Percentiles rank a stretch among this genome's conserved stretches.
phyloP scores from a whole-genome alignment of 2,113 vertebrate genomes.

The Strix uralensis region DNA sequence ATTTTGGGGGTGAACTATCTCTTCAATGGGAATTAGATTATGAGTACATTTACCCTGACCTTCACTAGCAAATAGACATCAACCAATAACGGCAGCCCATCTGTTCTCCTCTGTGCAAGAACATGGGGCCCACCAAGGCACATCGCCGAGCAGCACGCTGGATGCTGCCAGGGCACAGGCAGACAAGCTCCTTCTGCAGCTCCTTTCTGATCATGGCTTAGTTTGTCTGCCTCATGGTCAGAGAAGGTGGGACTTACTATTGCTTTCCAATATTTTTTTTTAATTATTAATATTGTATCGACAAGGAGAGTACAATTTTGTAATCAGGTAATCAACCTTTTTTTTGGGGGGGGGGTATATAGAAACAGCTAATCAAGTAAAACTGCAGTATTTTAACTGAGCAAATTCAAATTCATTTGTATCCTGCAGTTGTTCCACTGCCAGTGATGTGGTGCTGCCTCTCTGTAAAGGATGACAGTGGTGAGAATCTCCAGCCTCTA shows the following conservation, averaged over 20 bases:
- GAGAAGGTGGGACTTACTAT: not conserved
- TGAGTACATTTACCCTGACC: not conserved
- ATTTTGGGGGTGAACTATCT: not conserved
- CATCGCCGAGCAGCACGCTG: accelerated
- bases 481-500: not conserved
- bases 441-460: not conserved
- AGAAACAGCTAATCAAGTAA: not conserved
- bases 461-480: not conserved
- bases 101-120: not conserved
- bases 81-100: accelerated
- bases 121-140: accelerated
- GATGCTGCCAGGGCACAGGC: accelerated
- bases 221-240: not conserved
- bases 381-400: not conserved
- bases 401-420: not conserved
- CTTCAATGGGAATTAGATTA: not conserved
- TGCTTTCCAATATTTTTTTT: not conserved
- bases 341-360: no score
- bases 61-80: not conserved
- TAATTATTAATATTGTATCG: not conserved
- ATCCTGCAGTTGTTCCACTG: not conserved
- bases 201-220: not conserved
- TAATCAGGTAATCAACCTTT: not conserved
- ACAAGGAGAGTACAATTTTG: not conserved
- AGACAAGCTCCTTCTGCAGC: not conserved